A percentile compares a stretch with the other conserved stretches of the same genome.
phyloP scores from a whole-genome alignment of 2,888 invertebrate species.

The Lepidocyrtoides sp. region DNA sequence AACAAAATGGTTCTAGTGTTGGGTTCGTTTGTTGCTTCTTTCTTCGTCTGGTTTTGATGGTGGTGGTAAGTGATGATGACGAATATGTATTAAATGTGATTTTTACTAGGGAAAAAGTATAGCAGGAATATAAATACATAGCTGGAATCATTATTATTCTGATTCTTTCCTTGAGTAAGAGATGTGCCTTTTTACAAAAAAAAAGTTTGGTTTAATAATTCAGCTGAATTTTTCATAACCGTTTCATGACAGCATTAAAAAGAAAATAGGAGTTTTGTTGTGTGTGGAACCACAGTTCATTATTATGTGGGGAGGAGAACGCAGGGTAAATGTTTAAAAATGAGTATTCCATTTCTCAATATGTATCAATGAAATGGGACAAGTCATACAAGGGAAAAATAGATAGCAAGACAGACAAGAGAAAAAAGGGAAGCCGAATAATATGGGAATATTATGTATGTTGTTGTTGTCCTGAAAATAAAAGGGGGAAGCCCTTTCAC shows the following conservation, averaged over 20 bases:
- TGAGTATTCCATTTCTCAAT: slow-evolving; percentile 27
- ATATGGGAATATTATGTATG: slow-evolving; percentile 48
- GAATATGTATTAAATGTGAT: slow-evolving; percentile 16
- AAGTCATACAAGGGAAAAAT: slow-evolving; percentile 32
- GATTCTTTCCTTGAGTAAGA: not conserved
- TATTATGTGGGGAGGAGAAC: slow-evolving; percentile 1
- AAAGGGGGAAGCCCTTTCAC: slow-evolving; percentile 74
- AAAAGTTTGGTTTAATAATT: slow-evolving; percentile 24
- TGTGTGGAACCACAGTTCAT: slow-evolving; percentile 40
- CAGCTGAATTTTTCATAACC: slow-evolving; percentile 40
- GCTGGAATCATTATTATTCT: slow-evolving; percentile 5
- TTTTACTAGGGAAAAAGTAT: not conserved
- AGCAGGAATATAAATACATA: not conserved
- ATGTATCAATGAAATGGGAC: slow-evolving; percentile 54
- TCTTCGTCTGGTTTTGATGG: not conserved
- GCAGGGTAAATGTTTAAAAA: slow-evolving; percentile 41
- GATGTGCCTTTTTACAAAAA: slow-evolving; percentile 39
- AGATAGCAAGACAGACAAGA: not conserved
- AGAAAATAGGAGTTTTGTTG: slow-evolving; percentile 73
- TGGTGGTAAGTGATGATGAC: slow-evolving; percentile 30
- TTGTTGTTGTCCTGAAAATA: slow-evolving; percentile 30
- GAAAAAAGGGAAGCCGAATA: slow-evolving; percentile 40
- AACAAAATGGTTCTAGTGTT: not conserved
- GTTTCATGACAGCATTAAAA: slow-evolving; percentile 56
- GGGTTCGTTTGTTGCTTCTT: slow-evolving; percentile 15